phyloP scores from a whole-genome alignment of 2,797 vertebrate genomes.

The Artibeus lituratus region DNA sequence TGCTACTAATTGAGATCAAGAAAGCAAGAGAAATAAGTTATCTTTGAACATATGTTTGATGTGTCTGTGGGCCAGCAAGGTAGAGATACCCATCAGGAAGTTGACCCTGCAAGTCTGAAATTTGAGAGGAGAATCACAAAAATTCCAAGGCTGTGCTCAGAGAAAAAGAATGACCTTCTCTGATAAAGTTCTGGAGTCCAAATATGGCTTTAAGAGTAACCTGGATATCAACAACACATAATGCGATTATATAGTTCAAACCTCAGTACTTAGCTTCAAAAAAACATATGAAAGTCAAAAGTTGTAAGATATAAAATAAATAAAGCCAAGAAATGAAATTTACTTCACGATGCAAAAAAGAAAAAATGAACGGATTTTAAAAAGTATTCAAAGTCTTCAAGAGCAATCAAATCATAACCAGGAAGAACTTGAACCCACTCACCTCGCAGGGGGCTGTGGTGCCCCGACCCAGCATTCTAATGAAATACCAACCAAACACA shows the following conservation, averaged over 20 bases:
- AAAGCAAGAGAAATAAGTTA: neutral
- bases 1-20: neutral
- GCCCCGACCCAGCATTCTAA: neutral
- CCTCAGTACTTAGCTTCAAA: neutral
- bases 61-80: neutral
- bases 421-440: neutral
- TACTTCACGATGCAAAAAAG: neutral
- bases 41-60: neutral
- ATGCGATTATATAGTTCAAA: neutral
- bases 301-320: neutral
- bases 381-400: neutral
- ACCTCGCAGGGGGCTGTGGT: neutral
- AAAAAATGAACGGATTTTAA: neutral
- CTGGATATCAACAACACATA: neutral
- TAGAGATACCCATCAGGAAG: neutral
- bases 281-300: neutral
- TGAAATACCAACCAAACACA: neutral
- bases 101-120: neutral
- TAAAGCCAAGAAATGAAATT: slow-evolving; percentile 15
- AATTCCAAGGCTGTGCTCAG: neutral
- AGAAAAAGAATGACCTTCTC: neutral
- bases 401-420: neutral
- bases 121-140: neutral
- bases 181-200: neutral
- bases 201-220: slow-evolving; percentile 1